Conservation (phyloP, 1,140 invertebrate species). For the Idris sp. region DNA sequence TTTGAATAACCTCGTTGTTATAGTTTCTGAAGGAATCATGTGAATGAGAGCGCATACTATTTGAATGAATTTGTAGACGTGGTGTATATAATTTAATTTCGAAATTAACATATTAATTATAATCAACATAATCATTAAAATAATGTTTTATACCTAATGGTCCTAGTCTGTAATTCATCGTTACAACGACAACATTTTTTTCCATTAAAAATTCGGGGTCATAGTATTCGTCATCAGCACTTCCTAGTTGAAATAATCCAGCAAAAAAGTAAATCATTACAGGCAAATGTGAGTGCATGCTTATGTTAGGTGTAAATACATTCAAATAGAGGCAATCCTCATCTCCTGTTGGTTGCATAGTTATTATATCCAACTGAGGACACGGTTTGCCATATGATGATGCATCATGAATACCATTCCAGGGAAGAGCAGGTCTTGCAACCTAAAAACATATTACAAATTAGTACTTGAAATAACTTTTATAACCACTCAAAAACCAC, state of each 20-base stretch:
- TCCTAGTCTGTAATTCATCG: conserved; percentile 43
- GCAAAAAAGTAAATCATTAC: conserved; percentile 84
- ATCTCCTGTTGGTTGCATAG: conserved; percentile 71
- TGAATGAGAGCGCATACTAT: too few relatives aligned
- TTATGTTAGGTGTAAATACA: conserved; percentile 81
- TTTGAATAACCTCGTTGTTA: too few relatives aligned
- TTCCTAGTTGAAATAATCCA: conserved; percentile 71
- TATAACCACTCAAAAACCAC: too few relatives aligned
- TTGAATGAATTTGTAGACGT: too few relatives aligned
- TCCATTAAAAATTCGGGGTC: conserved; percentile 44
- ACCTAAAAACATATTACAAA: too few relatives aligned
- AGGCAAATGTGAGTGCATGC: conserved; percentile 65
- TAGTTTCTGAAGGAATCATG: too few relatives aligned
- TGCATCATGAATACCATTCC: conserved; percentile 82
- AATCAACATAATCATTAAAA: too few relatives aligned
- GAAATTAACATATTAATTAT: too few relatives aligned
- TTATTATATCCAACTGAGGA: conserved; percentile 70
- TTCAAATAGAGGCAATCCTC: conserved; percentile 87
- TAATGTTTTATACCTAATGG: too few relatives aligned
- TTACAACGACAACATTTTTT: conserved; percentile 34
- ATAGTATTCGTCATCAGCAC: conserved; percentile 72
- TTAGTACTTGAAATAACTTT: too few relatives aligned
- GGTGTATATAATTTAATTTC: too few relatives aligned
- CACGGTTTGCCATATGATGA: conserved; percentile 78
- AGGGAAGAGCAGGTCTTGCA: conserved; percentile 80